Evolutionary conservation across 2,888 invertebrate species (phyloP), one percentile per base, ranked within the genome.

Genomic region (Drosophila merina): DNA sequence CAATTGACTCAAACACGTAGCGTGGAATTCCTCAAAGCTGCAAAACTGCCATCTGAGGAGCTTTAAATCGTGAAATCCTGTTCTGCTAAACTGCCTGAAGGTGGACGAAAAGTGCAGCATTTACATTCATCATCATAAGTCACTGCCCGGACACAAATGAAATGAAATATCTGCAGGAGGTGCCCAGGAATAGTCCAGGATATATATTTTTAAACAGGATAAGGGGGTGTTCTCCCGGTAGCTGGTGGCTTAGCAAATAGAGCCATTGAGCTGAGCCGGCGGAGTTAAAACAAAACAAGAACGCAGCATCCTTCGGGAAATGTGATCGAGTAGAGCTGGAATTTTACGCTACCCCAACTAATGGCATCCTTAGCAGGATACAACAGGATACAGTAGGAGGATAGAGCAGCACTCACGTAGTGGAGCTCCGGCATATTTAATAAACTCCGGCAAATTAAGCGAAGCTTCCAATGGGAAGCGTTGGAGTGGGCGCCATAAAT

Each of bases 91-190:
- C 54, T 56, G 64, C 64, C 52, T 58, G 58, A 52, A 72, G 64
- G 71, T 71, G 20, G 20, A 63, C 25, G 10, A 51, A 71, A 68
- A 44, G 42, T 42, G 60, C 52, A 79, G 82, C 89, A 86, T 83
- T 88, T 86, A 79, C 89, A 91, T 91, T 91, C 89, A 91, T 91
- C 90, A 91, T 91, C 91, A 91, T 91, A 91, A 91, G 90, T 91
- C 91, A 91, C 89, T 84, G 86, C 77, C 75, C 83, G 82, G 87
- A 89, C 88, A 83, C 71, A 83, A 80, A 80, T 83, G 72, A 82
- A 88, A 89, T 87, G 88, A 88, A 88, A 89, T 89, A 83, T 88
- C 76, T 89, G 76, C 76, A 49, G 45, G 45, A 64, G 70, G 63
- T 47, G 70, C 20, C 40, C 36, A 38, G 20, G 20, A 10, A 48